Base-by-base conservation (phyloP, 2,888 invertebrate species). In the Petrophora chlorosata region DNA sequence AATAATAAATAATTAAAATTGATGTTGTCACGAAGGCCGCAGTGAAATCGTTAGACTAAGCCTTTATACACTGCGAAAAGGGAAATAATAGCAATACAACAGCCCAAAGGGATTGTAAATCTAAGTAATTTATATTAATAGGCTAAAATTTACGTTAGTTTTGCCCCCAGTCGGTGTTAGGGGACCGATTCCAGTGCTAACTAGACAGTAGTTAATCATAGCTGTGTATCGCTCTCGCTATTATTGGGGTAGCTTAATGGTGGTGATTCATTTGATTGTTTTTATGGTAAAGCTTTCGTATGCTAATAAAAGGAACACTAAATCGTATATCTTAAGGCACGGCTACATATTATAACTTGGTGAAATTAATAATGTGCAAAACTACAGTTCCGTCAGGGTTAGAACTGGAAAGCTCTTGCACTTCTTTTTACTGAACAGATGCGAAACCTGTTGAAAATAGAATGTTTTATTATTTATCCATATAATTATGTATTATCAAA, bases 41-140 rank as follows among this genome's bases (percentile, higher is more conserved):
- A 63, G 56, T 61, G 63, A 70, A 71, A 65, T 68, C 68, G 68
- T 70, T 72, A 70, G 67, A 68, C 72, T 72, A 72, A 75, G 73
- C 69, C 74, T 75, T 75, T 76, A 76, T 73, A 70, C 59, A 67
- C 63, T 66, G 61, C 56, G 56, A 59, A 58, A 73, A 69, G 73
- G 79, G 76, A 79, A 80, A 80, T 79, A 81, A 82, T 75, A 72
- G 75, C 74, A 76, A 83, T 80, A 76, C 75, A 78, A 76, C 76
- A 73, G 73, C 85, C 80, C 79, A 61, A 76, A 74, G 83, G 84
- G 76, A 82, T 78, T 79, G 78, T 88, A 85, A 85, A 88, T 85
- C 78, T 76, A 76, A 75, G 80, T 86, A 85, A 89, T 88, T 85
- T 83, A 85, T 85, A 88, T 85, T 85, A 86, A 88, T 87, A 83